phyloP scores from a whole-genome alignment of 2,113 vertebrate species.

The Antigone vipio region DNA sequence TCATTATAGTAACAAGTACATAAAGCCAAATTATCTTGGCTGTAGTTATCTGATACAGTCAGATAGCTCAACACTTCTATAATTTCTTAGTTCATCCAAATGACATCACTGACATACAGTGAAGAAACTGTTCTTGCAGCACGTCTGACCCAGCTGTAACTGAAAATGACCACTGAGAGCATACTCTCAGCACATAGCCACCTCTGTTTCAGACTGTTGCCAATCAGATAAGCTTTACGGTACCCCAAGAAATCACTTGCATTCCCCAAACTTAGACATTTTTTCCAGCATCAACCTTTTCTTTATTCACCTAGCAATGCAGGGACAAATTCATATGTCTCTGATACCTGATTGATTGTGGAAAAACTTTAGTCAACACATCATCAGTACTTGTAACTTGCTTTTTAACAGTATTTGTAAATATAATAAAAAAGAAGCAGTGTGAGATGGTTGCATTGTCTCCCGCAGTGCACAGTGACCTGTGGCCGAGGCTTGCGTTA shows the following conservation, averaged over 20 bases:
- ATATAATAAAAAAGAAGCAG: not conserved
- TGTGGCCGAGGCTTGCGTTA: conserved; percentile 90
- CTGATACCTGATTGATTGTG: not conserved
- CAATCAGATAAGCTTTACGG: not conserved
- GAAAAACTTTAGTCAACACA: not conserved
- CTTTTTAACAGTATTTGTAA: not conserved
- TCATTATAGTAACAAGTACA: not conserved
- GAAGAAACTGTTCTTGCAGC: not conserved
- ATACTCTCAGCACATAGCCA: not conserved
- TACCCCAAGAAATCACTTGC: not conserved
- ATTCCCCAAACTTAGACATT: not conserved
- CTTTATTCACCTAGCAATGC: not conserved
- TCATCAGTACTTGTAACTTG: not conserved
- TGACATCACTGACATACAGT: conserved; percentile 6
- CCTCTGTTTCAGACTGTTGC: not conserved
- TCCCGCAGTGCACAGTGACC: conserved; percentile 88
- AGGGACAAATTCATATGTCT: rapidly evolving
- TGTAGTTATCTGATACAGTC: conserved; percentile 9
- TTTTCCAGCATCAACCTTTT: not conserved
- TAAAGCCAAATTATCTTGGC: conserved; percentile 40
- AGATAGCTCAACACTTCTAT: conserved; percentile 19
- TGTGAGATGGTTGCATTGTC: not conserved
- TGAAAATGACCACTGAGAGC: not conserved
- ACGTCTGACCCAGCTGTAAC: not conserved
- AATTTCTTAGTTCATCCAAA: conserved; percentile 5